Evolutionary conservation across 2,797 vertebrate species (phyloP).

Genomic region (Anguilla anguilla): DNA sequence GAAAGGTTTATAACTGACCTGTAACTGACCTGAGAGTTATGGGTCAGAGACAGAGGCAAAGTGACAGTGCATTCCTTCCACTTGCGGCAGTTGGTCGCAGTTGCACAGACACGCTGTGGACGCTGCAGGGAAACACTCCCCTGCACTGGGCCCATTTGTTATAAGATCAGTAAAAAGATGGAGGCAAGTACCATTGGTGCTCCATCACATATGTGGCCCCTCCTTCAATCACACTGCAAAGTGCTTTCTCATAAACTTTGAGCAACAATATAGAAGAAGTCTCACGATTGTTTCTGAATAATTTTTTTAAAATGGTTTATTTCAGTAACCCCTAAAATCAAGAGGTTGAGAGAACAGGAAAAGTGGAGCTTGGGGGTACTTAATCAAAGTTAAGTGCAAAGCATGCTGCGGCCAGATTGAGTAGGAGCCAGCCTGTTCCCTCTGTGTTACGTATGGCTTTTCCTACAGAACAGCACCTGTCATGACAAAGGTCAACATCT

Average conservation of each 20-base stretch:
- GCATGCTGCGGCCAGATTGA: neutral
- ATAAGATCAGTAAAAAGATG: neutral
- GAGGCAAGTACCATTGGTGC: neutral
- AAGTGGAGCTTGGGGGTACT: neutral
- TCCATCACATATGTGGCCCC: neutral
- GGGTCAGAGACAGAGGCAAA: neutral
- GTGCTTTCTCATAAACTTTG: neutral
- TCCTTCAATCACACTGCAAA: neutral
- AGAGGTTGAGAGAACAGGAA: neutral
- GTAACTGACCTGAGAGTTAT: constrained; percentile 24
- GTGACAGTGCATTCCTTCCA: constrained; percentile 3
- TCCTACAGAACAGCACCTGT: neutral
- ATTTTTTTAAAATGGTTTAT: neutral
- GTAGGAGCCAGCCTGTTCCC: neutral
- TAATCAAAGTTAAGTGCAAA: neutral
- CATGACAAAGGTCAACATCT: neutral
- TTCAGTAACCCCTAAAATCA: constrained; percentile 2
- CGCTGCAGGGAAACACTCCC: neutral
- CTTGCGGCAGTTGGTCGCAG: constrained; percentile 26
- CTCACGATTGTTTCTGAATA: neutral
- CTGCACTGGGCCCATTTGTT: neutral
- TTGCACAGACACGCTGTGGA: constrained; percentile 35
- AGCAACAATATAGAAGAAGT: neutral
- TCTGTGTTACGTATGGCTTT: neutral
- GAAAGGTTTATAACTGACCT: constrained; percentile 25